phyloP scores from a whole-genome alignment of 1,140 invertebrate species.

The Pseudomyrmex pallidus region DNA sequence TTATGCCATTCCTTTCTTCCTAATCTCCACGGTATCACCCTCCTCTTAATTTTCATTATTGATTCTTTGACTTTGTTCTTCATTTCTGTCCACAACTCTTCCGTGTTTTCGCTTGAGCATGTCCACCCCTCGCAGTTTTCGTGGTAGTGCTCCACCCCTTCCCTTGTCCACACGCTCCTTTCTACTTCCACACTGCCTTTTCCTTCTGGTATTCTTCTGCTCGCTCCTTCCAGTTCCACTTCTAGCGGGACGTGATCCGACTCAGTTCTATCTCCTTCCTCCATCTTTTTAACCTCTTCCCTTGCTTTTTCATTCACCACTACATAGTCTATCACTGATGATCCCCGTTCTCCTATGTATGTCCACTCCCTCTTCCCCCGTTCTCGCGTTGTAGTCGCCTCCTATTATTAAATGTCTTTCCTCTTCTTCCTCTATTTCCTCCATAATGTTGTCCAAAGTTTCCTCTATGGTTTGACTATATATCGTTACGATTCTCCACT shows the following conservation, averaged over 20 bases:
- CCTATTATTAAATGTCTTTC: not conserved
- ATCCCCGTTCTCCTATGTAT: not conserved
- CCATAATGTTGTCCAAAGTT: not conserved
- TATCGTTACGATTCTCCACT: not conserved
- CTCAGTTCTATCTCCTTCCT: too few species aligned
- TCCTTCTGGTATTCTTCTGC: not conserved
- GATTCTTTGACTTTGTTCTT: not conserved
- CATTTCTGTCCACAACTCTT: not conserved
- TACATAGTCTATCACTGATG: not conserved
- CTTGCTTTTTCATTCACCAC: not conserved
- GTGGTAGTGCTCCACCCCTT: not conserved
- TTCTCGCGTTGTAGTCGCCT: too few species aligned
- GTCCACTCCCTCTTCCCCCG: not conserved
- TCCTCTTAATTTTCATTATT: not conserved
- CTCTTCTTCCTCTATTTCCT: not conserved
- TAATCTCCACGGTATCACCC: slow-evolving; percentile 1
- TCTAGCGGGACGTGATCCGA: too few species aligned
- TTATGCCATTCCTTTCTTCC: slow-evolving; percentile 2
- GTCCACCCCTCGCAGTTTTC: not conserved
- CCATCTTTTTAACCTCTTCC: too few species aligned
- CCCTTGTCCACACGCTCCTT: not conserved
- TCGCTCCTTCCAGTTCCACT: not conserved
- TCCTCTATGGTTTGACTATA: not conserved
- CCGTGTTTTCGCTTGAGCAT: not conserved
- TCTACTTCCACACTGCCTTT: not conserved